Evolutionary conservation across 2,888 invertebrate genomes (phyloP), one percentile per base, ranked within the genome.

Genomic region (Rhodophaea formosa): DNA sequence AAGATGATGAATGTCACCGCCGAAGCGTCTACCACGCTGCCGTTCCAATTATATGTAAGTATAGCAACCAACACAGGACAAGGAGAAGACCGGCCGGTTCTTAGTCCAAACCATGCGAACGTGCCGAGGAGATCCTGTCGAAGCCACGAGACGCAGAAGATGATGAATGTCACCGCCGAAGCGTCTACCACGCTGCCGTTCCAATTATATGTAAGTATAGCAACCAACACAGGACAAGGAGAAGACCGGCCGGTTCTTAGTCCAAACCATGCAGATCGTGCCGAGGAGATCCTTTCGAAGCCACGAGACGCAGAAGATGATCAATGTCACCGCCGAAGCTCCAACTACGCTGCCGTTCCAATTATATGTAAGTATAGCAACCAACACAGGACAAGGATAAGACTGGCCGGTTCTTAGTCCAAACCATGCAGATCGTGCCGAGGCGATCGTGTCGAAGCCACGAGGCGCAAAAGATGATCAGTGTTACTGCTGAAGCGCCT

Each of bases 181-280:
- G 93, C 94, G 53, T 95, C 96, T 67, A 92, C 93, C 6, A 80
- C 92, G 30, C 92, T 95, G 72, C 93, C 94, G 59, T 97, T 98
- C 82, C 93, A 93, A 72, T 94, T 97, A 47, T 91, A 95, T 84
- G 97, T 96, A 79, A 83, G 39, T 51, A n/a, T n/a, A n/a, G n/a
- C n/a, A n/a, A n/a, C n/a, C 91, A 45, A 89, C 93, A 35, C 92
- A 82, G 58, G 93, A 95, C 75, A 92, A 92, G 55, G 74, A 71
- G 65, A 70, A 71, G 62, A 59, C 71, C 1, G 95, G 95, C 30
- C 93, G 97, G 69, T 97, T 98, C 90, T 94, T 97, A 7, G 87
- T 98, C 56, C 99, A 99, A 82, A 94, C 95, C n/a, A 93, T 98
- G 88, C 98, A 98, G 86, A 77, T 97, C 55, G 87, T 96, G 68